Evolutionary conservation across 1,140 invertebrate genomes (phyloP), one percentile per base, ranked within the genome.

Genomic region (Heliconius eleuchia): DNA sequence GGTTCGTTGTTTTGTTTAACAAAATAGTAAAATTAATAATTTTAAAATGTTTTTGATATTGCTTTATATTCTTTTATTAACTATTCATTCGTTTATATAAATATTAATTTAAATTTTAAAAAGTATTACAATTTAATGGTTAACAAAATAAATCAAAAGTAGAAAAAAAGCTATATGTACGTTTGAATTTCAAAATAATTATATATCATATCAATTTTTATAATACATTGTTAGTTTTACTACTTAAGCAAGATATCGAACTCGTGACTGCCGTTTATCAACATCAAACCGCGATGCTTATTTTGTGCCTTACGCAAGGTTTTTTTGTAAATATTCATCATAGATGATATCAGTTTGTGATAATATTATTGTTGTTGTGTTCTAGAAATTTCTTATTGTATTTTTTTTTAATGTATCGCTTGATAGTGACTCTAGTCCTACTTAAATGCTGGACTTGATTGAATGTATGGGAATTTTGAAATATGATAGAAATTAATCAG

Each of bases 251-350:
- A 60, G 2, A 60, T 2, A 66, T 66, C 27, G 60, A 66, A 66
- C 60, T 11, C 3, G 60, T 30, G 23, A 27, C 27, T 23, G 0
- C 27, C 4, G 60, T 66, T 27, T 16, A 30, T 27, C 27, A 52
- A 30, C 23, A 66, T 30, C 60, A 23, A 66, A 66, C 60, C 60
- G 60, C 60, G 60, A 66, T 66, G 60, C 60, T 66, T 88, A 84
- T 84, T 84, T 87, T 88, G 89, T 89, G 89, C 89, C 89, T 91
- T 91, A 88, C 83, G 86, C 84, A 76, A 80, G 72, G 60, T 83
- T 82, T 52, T n/a, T 60, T 87, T 87, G 89, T 92, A 91, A 88
- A 90, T 90, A 90, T 85, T 91, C 89, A 91, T 92, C 89, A 82
- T 89, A 86, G 89, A 90, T 92, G 89, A 92, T 84, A 81, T 84